Percentiles rank a stretch among this genome's conserved stretches.
phyloP scores from a whole-genome alignment of 2,888 invertebrate species.

The Erynnis tages region DNA sequence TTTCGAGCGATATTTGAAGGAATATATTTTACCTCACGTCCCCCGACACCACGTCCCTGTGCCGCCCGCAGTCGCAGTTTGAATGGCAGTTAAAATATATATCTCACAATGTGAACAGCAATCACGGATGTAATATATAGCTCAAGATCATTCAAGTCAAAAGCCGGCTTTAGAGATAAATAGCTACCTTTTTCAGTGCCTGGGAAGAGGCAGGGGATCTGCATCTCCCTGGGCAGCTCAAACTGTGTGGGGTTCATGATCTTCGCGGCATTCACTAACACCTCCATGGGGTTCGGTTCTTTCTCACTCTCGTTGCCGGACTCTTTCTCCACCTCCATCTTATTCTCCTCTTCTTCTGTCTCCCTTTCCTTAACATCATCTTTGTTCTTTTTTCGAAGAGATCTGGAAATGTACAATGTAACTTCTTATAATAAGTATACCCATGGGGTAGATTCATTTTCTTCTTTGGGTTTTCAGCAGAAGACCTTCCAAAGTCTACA shows the following conservation, averaged over 20 bases:
- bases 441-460: too few species aligned
- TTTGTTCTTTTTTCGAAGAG: constrained; percentile 43
- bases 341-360: constrained; percentile 38
- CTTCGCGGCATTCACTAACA: constrained; percentile 90
- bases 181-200: constrained; percentile 89
- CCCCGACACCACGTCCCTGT: too few species aligned
- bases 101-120: too few species aligned
- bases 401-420: constrained; percentile 4
- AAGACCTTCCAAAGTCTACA: neutral
- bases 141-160: too few species aligned
- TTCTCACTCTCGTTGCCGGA: constrained; percentile 35
- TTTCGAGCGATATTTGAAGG: too few species aligned
- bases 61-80: too few species aligned
- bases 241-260: constrained; percentile 95
- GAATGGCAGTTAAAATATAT: too few species aligned
- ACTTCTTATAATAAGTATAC: too few species aligned
- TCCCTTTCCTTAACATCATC: constrained; percentile 39
- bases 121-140: too few species aligned
- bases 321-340: constrained; percentile 25
- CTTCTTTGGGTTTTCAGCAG: too few species aligned
- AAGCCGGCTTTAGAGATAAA: too few species aligned
- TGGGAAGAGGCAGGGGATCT: constrained; percentile 88
- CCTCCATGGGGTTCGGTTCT: constrained; percentile 84
- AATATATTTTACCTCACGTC: too few species aligned
- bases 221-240: constrained; percentile 91